phyloP scores from a whole-genome alignment of 2,888 invertebrate species.

The Eupithecia subumbrata region DNA sequence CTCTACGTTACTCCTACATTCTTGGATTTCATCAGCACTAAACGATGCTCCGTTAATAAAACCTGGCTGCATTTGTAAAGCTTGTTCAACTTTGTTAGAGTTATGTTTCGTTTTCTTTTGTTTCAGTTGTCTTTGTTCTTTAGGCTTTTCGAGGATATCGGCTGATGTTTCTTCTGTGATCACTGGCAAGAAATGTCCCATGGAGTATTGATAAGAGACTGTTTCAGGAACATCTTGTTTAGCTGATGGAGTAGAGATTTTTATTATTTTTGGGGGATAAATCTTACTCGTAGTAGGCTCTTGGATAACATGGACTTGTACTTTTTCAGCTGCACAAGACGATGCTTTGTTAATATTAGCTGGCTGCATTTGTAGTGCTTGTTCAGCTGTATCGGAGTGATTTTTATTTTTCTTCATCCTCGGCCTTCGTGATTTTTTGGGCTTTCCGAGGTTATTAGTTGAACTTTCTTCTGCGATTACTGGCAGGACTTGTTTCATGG shows the following conservation, averaged over 20 bases:
- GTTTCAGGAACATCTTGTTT: too few species aligned
- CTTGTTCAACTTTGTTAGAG: too few species aligned
- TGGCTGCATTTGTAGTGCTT: neutral
- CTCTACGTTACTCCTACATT: neutral
- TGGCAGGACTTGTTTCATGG: neutral
- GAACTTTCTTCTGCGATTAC: neutral
- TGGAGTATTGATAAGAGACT: too few species aligned
- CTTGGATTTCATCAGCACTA: too few species aligned
- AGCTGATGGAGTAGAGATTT: too few species aligned
- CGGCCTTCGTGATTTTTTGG: neutral
- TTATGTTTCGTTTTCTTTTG: neutral
- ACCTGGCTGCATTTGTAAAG: neutral
- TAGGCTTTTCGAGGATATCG: neutral
- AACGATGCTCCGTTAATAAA: too few species aligned
- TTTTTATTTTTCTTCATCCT: neutral
- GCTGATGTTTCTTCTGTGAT: neutral
- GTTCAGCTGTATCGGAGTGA: neutral
- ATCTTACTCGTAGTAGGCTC: neutral
- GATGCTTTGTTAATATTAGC: neutral
- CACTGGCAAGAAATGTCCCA: neutral
- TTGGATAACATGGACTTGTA: neutral
- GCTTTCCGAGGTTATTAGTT: neutral
- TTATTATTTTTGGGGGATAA: neutral
- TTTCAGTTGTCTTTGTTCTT: neutral
- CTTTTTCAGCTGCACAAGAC: neutral